Percentiles rank a stretch among this genome's conserved stretches.
Evolutionary conservation across 2,797 vertebrate species (phyloP).

Genomic region (Knipowitschia caucasica): DNA sequence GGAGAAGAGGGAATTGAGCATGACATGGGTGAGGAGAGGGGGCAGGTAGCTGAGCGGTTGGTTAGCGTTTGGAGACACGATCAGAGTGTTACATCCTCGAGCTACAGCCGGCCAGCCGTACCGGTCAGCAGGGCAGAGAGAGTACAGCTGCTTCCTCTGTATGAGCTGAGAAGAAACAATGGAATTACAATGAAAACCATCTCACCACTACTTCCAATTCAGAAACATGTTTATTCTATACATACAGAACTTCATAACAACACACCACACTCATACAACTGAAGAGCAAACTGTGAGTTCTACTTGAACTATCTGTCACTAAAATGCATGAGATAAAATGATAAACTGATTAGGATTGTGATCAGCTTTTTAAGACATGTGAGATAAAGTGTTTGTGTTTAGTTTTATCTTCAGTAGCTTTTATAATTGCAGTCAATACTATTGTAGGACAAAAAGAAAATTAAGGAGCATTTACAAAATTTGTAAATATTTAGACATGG

Average conservation of each 20-base stretch:
- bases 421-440: not conserved
- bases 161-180: conserved; percentile 83
- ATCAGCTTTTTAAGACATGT: too few relatives aligned
- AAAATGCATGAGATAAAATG: too few relatives aligned
- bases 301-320: too few relatives aligned
- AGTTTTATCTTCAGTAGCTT: too few relatives aligned
- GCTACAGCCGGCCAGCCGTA: conserved; percentile 87
- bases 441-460: not conserved
- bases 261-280: too few relatives aligned
- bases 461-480: not conserved
- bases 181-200: too few relatives aligned
- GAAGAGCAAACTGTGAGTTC: too few relatives aligned
- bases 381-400: too few relatives aligned
- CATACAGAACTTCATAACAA: too few relatives aligned
- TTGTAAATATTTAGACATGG: not conserved
- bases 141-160: conserved; percentile 45
- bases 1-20: conserved; percentile 63
- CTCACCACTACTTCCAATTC: too few relatives aligned
- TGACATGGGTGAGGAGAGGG: conserved; percentile 82
- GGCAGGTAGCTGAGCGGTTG: conserved; percentile 83
- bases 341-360: too few relatives aligned
- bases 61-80: conserved; percentile 73
- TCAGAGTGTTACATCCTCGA: conserved; percentile 78
- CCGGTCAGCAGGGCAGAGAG: conserved; percentile 71
- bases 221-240: too few relatives aligned